A percentile compares a stretch with the other conserved stretches of the same genome.
These are phyloP conservation scores for Chesias legatella DNA, from an alignment of 2,888 invertebrate genomes.

Conservation along the genomic window DNA sequence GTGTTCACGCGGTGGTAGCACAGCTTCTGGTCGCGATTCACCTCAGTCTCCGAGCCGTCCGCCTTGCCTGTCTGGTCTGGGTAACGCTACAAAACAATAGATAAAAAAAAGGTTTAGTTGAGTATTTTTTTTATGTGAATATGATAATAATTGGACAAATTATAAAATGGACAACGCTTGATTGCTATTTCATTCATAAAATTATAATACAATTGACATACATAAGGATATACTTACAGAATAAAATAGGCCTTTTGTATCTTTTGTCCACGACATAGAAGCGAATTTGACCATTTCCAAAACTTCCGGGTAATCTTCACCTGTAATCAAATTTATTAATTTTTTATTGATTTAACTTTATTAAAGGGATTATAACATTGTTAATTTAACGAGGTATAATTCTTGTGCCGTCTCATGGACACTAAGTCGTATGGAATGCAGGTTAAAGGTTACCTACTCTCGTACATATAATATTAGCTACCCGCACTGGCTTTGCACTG, in stretches of 20 bases:
- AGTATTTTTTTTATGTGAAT: neutral
- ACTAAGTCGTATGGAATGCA: too few relatives aligned
- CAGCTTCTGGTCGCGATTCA: constrained; percentile 94
- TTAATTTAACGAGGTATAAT: too few relatives aligned
- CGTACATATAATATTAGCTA: too few relatives aligned
- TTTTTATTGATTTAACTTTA: too few relatives aligned
- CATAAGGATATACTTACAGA: constrained; percentile 79
- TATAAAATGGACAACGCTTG: too few relatives aligned
- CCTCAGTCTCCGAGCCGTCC: constrained; percentile 95
- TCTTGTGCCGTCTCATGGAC: too few relatives aligned
- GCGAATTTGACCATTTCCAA: constrained; percentile 96
- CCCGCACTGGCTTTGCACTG: too few relatives aligned
- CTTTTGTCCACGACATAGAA: constrained; percentile 95
- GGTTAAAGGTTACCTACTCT: too few relatives aligned
- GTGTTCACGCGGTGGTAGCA: constrained; percentile 95
- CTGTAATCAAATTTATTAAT: constrained; percentile 49
- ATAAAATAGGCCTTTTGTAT: constrained; percentile 97
- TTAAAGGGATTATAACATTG: too few relatives aligned
- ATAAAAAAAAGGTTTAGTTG: neutral
- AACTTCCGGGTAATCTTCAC: constrained; percentile 93
- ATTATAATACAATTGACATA: neutral
- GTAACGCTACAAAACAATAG: constrained; percentile 82
- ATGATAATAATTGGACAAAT: too few relatives aligned
- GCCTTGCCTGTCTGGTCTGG: constrained; percentile 90
- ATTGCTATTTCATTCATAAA: too few relatives aligned